Conservation (phyloP, 2,888 invertebrate species). For the Hydropsyche betteni region DNA sequence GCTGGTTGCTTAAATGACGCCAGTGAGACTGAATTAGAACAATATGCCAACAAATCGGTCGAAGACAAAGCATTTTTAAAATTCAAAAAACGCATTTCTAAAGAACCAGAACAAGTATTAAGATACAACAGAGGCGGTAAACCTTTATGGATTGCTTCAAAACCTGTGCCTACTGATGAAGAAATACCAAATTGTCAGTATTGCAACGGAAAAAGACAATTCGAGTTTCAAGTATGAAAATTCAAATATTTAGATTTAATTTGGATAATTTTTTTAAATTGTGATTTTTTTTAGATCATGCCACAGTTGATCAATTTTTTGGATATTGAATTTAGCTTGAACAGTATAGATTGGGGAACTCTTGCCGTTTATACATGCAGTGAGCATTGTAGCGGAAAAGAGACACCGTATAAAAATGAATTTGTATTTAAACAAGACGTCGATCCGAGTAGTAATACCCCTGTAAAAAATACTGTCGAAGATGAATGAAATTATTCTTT, state of each 20-base stretch:
- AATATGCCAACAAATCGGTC: slow-evolving; percentile 68
- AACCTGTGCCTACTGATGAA: slow-evolving; percentile 60
- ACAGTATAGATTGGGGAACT: slow-evolving; percentile 88
- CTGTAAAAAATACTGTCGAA: background rate
- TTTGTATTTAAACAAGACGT: slow-evolving; percentile 88
- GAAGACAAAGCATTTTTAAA: slow-evolving; percentile 81
- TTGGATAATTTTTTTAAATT: slow-evolving; percentile 34
- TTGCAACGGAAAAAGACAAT: slow-evolving; percentile 80
- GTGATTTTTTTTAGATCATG: slow-evolving; percentile 72
- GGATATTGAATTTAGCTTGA: slow-evolving; percentile 68
- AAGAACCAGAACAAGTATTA: slow-evolving; percentile 82
- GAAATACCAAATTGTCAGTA: slow-evolving; percentile 76
- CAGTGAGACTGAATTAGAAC: slow-evolving; percentile 74
- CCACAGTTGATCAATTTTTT: slow-evolving; percentile 80
- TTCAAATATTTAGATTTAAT: no score
- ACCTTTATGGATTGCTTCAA: slow-evolving; percentile 85
- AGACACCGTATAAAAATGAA: slow-evolving; percentile 76
- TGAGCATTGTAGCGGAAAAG: slow-evolving; percentile 73
- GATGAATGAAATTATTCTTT: background rate
- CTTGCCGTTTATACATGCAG: slow-evolving; percentile 87
- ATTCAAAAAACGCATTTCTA: slow-evolving; percentile 76
- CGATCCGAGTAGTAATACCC: slow-evolving; percentile 52
- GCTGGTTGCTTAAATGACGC: slow-evolving; percentile 71
- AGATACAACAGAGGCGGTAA: slow-evolving; percentile 81
- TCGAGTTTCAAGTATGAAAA: slow-evolving; percentile 83